phyloP scores from a whole-genome alignment of 2,797 vertebrate genomes.

The Zalophus californianus region DNA sequence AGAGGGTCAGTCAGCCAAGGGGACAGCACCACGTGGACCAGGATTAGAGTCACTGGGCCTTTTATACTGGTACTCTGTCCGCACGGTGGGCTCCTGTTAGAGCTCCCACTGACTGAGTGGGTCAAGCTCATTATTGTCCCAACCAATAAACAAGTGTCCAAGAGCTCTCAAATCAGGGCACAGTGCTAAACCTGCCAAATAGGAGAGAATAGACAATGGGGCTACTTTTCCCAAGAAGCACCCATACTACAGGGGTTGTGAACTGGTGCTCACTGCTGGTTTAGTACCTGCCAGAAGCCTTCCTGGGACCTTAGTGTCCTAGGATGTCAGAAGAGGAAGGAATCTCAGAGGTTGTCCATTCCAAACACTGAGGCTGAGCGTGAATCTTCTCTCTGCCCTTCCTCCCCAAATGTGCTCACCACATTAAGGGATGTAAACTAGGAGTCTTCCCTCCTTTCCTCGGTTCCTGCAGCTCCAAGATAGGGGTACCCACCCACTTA shows the following conservation, averaged over 20 bases:
- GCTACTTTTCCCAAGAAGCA: not conserved
- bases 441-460: not conserved
- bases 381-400: not conserved
- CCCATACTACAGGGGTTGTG: not conserved
- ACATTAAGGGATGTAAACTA: not conserved
- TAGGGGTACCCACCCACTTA: not conserved
- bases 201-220: not conserved
- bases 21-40: conserved; percentile 82
- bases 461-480: not conserved
- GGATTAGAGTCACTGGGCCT: conserved; percentile 31
- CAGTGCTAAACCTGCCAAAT: not conserved
- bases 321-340: not conserved
- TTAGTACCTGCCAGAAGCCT: not conserved
- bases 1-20: conserved; percentile 79
- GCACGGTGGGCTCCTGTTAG: not conserved
- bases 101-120: conserved; percentile 69
- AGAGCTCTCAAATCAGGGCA: not conserved
- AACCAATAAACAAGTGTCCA: not conserved
- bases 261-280: not conserved
- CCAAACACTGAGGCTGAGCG: not conserved
- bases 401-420: not conserved
- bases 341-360: not conserved
- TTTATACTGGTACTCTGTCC: conserved; percentile 68
- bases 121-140: not conserved
- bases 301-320: not conserved